Evolutionary conservation across 2,888 invertebrate genomes (phyloP), one percentile per base, ranked within the genome.

Genomic region (Drosophila rubida): DNA sequence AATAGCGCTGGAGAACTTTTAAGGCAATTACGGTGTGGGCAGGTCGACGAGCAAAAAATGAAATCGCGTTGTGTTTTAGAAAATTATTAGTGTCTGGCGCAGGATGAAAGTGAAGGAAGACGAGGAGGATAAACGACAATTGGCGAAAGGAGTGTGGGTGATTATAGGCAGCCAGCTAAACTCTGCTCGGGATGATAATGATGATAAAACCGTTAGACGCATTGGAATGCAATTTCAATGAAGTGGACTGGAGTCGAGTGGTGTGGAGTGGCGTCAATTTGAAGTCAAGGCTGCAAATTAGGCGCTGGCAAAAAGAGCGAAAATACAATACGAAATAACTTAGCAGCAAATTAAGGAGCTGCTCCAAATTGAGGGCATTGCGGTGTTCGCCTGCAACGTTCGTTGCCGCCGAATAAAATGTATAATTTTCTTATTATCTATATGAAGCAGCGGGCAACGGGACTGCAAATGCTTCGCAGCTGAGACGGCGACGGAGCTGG

Each of bases 361-460:
- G 19, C 81, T 69, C 49, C 51, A 85, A 87, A 87, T 88, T 82
- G 80, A 65, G 84, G 86, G 78, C 88, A 89, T 79, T 89, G 89
- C 89, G 80, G 87, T 71, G 75, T 65, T 75, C 55, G 70, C 46
- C 64, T 53, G 66, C 74, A 66, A 66, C 70, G 57, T 48, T 50
- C 70, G 57, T 48, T 50, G 54, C 54, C 44, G 65, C 53, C 44
- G 71, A 76, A 87, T 86, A 86, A 86, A 83, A 86, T 86, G 88
- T 86, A 86, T 86, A 86, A 86, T 86, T 86, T 86, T 86, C 86
- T 87, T 86, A 86, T 86, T 86, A 86, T 86, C 86, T 87, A 83
- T 71, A 80, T 72, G 74, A 68, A 72, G 68, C 69, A 70, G 75
- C 71, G 73, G 74, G 27, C 72, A 74, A 78, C 75, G 69, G 74